phyloP scores from a whole-genome alignment of 2,113 vertebrate species.

The Gulo gulo region DNA sequence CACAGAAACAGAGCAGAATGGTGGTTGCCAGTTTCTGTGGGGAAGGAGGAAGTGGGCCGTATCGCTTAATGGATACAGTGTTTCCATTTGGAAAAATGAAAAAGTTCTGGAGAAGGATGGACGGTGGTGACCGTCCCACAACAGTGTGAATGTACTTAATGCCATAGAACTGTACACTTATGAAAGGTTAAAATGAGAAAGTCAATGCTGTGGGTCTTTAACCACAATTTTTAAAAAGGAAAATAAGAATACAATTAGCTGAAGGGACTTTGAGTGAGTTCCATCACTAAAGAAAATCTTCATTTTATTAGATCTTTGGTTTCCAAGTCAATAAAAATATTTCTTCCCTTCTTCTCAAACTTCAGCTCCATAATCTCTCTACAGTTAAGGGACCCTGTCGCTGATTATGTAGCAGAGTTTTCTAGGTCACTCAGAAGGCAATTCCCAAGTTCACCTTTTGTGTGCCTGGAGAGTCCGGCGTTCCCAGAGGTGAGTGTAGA shows the following conservation, averaged over 20 bases:
- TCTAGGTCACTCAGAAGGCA: neutral
- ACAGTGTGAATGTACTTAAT: neutral
- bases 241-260: neutral
- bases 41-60: neutral
- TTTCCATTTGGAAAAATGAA: neutral
- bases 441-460: neutral
- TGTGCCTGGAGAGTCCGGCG: fast-evolving
- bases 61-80: too few species aligned
- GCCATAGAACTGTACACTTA: neutral
- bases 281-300: neutral
- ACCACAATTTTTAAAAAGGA: neutral
- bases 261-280: neutral
- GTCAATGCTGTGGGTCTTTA: neutral
- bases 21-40: neutral
- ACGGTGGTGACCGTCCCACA: neutral
- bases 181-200: neutral
- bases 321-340: neutral
- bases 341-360: neutral
- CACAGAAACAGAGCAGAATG: neutral
- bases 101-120: neutral
- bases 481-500: too few species aligned
- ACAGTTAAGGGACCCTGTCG: neutral
- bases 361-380: neutral
- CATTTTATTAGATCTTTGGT: neutral
- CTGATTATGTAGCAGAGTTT: neutral